These are phyloP conservation scores for Isoperla grammatica DNA, from an alignment of 2,888 invertebrate genomes.

Conservation along the genomic window DNA sequence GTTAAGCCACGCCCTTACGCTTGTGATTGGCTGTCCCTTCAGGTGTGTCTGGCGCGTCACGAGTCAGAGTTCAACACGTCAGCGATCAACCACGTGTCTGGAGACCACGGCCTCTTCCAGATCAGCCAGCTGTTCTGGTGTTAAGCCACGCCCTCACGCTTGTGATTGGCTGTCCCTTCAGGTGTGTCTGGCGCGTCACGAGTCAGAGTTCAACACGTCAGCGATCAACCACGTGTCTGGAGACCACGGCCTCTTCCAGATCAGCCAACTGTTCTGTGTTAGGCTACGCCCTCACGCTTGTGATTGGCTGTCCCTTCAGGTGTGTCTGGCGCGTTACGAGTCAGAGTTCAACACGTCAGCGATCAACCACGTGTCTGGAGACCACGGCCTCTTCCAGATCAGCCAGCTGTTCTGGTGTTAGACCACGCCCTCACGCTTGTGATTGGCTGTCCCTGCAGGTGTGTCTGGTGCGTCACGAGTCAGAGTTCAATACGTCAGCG, in stretches of 20 bases:
- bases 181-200: constrained; percentile 65
- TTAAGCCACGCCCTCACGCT: no score
- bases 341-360: constrained; percentile 63
- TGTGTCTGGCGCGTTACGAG: constrained; percentile 68
- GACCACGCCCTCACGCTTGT: no score
- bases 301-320: no score
- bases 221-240: constrained; percentile 53
- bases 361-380: constrained; percentile 52
- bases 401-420: constrained; percentile 51
- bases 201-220: constrained; percentile 61
- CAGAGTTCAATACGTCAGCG: no score
- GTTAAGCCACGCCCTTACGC: no score
- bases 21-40: no score
- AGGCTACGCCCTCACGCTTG: no score
- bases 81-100: constrained; percentile 52
- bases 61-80: constrained; percentile 64
- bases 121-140: constrained; percentile 56
- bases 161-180: no score
- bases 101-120: constrained; percentile 68
- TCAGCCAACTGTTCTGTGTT: constrained; percentile 56
- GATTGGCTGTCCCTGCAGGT: no score
- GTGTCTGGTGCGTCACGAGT: no score
- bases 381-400: constrained; percentile 70
- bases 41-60: constrained; percentile 62
- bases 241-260: constrained; percentile 69